phyloP scores from a whole-genome alignment of 2,113 vertebrate species.

The Halichoerus grypus region DNA sequence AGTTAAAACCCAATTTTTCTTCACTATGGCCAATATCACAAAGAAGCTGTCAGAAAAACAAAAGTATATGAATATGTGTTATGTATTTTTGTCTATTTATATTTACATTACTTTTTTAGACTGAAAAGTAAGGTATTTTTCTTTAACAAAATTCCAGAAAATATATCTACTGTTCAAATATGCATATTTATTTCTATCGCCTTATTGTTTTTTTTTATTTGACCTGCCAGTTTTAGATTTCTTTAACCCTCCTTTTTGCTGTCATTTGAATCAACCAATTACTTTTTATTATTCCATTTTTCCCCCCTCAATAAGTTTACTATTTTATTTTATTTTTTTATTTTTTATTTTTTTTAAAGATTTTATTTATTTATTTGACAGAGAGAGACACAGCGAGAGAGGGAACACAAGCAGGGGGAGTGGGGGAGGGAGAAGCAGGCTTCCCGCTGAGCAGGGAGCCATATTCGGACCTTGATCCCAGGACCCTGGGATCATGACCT shows the following conservation, averaged over 20 bases:
- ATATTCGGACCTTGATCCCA: too few species aligned
- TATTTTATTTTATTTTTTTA: too few species aligned
- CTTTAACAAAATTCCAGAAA: slow-evolving; percentile 14
- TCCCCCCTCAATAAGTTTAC: background rate
- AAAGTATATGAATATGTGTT: slow-evolving; percentile 15
- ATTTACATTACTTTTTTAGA: background rate
- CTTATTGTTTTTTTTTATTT: background rate
- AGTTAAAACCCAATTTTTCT: slow-evolving; percentile 97
- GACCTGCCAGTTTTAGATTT: slow-evolving; percentile 16
- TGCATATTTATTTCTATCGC: background rate
- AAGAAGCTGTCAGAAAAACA: slow-evolving; percentile 92
- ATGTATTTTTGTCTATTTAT: background rate
- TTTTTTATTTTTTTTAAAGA: too few species aligned
- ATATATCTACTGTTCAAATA: background rate
- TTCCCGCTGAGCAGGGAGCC: too few species aligned
- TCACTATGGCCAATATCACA: slow-evolving; percentile 95
- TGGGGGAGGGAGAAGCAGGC: too few species aligned
- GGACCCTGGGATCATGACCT: too few species aligned
- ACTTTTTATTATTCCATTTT: background rate
- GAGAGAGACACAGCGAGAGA: too few species aligned
- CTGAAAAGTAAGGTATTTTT: slow-evolving; percentile 29
- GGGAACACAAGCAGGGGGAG: too few species aligned
- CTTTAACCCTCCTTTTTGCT: background rate
- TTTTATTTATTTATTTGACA: too few species aligned
- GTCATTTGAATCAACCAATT: background rate